A percentile compares a stretch with the other conserved stretches of the same genome.
Evolutionary conservation across 2,797 vertebrate genomes (phyloP).

Genomic region (Rhinogobio ventralis): DNA sequence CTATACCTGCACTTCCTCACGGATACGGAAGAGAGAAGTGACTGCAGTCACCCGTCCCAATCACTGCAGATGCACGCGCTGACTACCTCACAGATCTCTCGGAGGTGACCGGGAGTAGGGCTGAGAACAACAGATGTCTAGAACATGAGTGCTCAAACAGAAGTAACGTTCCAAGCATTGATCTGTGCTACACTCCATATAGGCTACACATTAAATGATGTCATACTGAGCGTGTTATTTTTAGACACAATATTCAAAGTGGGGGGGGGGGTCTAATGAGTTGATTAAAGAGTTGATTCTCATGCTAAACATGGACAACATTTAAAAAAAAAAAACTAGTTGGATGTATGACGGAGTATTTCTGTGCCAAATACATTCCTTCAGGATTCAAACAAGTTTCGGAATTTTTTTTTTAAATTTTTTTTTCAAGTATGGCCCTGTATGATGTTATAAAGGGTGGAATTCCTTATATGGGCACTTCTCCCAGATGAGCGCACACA

Average conservation of each 20-base stretch:
- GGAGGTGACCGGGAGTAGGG: background rate
- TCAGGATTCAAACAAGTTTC: too few relatives aligned
- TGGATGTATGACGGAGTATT: too few relatives aligned
- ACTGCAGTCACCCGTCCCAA: constrained; percentile 75
- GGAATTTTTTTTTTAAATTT: too few relatives aligned
- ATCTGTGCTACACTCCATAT: background rate
- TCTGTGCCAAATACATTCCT: too few relatives aligned
- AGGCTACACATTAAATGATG: background rate
- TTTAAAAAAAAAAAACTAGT: too few relatives aligned
- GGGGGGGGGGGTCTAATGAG: too few relatives aligned
- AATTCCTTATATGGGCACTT: too few relatives aligned
- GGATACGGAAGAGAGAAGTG: constrained; percentile 47
- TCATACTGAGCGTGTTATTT: background rate
- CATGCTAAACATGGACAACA: too few relatives aligned
- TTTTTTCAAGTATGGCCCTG: too few relatives aligned
- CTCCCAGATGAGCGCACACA: too few relatives aligned
- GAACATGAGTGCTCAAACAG: background rate
- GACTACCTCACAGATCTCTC: background rate
- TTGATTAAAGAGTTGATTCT: too few relatives aligned
- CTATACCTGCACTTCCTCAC: constrained; percentile 37
- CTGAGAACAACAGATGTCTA: background rate
- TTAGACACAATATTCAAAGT: background rate
- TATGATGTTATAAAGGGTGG: too few relatives aligned
- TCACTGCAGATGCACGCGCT: constrained; percentile 71
- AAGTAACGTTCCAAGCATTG: background rate